Conservation (phyloP, 2,797 vertebrate species). For the Geotrypetes seraphini region DNA sequence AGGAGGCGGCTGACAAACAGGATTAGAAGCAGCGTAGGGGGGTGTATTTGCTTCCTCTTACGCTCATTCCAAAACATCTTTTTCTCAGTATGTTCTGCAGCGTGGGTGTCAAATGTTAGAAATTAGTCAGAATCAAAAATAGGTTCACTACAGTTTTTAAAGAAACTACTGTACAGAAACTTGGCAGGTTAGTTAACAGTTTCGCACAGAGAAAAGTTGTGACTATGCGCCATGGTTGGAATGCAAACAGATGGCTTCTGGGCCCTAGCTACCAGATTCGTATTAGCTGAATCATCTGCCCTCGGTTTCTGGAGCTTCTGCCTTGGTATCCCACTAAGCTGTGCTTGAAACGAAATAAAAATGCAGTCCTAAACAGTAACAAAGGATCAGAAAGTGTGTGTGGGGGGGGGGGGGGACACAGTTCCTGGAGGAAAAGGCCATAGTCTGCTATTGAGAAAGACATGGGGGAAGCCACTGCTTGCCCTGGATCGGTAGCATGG, state of each 20-base stretch:
- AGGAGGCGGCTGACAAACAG: too few relatives aligned
- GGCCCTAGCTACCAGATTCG: constrained; percentile 10
- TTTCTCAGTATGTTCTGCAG: background rate
- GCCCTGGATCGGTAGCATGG: too few relatives aligned
- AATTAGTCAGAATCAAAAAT: background rate
- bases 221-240: background rate
- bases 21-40: too few relatives aligned
- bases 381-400: background rate
- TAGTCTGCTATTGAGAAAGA: too few relatives aligned
- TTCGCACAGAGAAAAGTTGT: background rate
- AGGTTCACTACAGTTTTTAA: too few relatives aligned
- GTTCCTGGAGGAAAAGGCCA: too few relatives aligned
- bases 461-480: too few relatives aligned
- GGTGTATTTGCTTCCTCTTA: too few relatives aligned
- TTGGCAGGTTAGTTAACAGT: background rate
- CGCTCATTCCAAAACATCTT: too few relatives aligned
- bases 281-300: constrained; percentile 10
- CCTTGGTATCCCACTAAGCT: constrained; percentile 11
- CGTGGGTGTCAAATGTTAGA: background rate
- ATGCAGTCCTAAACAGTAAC: constrained; percentile 15
- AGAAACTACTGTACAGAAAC: constrained; percentile 1
- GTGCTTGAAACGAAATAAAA: constrained; percentile 7
- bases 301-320: constrained; percentile 18
- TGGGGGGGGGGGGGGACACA: too few relatives aligned
- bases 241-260: constrained; percentile 6